Evolutionary conservation across 2,113 vertebrate species (phyloP), one percentile per base, ranked within the genome.

Genomic region (Gobio gobio): DNA sequence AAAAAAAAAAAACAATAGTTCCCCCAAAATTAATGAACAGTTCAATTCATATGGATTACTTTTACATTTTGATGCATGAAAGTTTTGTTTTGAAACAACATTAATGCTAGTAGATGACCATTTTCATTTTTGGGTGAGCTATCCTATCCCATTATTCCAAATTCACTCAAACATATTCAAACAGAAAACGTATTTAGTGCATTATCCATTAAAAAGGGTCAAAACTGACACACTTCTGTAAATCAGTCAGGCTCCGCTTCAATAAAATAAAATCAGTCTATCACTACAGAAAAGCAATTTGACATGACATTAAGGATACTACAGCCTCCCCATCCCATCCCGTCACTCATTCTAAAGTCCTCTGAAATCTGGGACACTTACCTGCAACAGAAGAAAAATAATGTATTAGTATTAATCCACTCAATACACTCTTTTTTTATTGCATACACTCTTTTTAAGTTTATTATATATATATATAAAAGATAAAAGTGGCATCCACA

Each of bases 311-410:
- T 64, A 94, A 94, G 92, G 93, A 94, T 94, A 93, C 92, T 91
- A 54, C 59, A 26, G 85, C 92, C 93, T 90, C 91, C 93, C 88
- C 89, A 93, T 86, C 91, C 91, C 90, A 93, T 93, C 87, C 91
- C 94, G 59, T 93, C 92, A 78, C 89, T 90, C 93, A 94, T 94
- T 84, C 51, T 88, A 90, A 86, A 63, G 7, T 63, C 82, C 86
- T 73, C 22, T 73, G 40, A 73, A 73, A 73, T 74, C 29, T 54
- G 72, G 63, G 85, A 84, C 85, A 92, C 90, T 93, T 93, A 92
- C 88, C 92, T 93, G 85, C 56, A 90, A 54, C 51, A 85, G 13
- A 40, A 73, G n/a, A 76, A 45, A 88, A 84, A 49, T 85, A 54
- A 40, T 47, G 6, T 40, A 12, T 58, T 40, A 40, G 5, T 14